Percentiles rank a stretch among this genome's conserved stretches.
phyloP scores from a whole-genome alignment of 2,113 vertebrate genomes.

The Pomatostomus ruficeps region DNA sequence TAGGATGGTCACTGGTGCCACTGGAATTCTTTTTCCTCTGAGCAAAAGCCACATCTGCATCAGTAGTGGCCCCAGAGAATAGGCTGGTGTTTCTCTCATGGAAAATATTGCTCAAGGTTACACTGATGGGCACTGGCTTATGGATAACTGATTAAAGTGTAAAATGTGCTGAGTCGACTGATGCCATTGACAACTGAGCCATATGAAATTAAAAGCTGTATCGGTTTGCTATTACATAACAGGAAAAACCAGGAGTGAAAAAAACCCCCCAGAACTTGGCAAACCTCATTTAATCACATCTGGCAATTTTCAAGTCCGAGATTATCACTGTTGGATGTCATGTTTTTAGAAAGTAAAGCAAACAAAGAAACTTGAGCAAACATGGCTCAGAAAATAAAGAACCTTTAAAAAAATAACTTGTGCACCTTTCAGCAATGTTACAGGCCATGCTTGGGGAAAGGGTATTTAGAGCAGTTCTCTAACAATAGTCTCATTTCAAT shows the following conservation, averaged over 20 bases:
- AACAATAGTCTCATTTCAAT: background rate
- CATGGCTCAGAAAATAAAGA: conserved; percentile 12
- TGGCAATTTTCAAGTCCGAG: conserved; percentile 45
- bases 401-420: background rate
- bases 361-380: conserved; percentile 40
- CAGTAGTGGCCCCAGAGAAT: rapidly evolving
- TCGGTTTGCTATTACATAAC: conserved; percentile 62
- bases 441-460: background rate
- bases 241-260: conserved; percentile 37
- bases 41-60: background rate
- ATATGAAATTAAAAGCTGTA: conserved; percentile 50
- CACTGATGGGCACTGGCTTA: background rate
- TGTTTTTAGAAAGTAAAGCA: conserved; percentile 20
- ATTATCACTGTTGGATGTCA: conserved; percentile 48
- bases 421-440: background rate
- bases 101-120: background rate
- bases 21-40: background rate
- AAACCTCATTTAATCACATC: conserved; percentile 61
- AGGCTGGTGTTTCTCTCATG: background rate
- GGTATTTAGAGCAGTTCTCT: background rate
- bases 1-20: background rate
- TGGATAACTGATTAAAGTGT: background rate
- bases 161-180: conserved; percentile 16
- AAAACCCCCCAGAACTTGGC: conserved; percentile 37
- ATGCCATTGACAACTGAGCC: conserved; percentile 40